phyloP scores from a whole-genome alignment of 2,888 invertebrate species.

The Apodemia duryi region DNA sequence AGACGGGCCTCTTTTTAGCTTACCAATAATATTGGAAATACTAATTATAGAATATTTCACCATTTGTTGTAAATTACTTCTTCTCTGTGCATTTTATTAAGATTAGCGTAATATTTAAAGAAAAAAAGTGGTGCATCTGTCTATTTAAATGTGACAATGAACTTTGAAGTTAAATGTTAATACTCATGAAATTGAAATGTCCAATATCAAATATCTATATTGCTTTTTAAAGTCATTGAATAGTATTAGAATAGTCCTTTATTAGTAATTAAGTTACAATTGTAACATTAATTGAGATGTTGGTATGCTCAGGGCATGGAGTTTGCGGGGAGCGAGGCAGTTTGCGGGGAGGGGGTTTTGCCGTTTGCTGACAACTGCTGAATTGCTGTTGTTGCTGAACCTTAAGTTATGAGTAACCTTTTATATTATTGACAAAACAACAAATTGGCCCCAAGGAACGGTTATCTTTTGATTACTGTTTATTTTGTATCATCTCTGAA shows the following conservation, averaged over 20 bases:
- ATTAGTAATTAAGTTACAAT: constrained; percentile 18
- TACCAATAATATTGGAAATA: no score
- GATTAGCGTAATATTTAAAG: neutral
- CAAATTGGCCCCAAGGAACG: constrained; percentile 12
- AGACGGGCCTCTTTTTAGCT: neutral
- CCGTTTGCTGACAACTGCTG: constrained; percentile 76
- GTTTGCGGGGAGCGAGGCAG: constrained; percentile 70
- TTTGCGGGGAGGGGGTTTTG: constrained; percentile 69
- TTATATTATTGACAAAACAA: constrained; percentile 57
- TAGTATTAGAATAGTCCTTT: constrained; percentile 4
- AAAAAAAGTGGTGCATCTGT: neutral
- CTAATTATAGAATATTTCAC: neutral
- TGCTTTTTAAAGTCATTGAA: neutral
- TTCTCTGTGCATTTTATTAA: neutral
- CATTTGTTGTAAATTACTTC: neutral
- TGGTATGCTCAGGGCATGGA: constrained; percentile 77
- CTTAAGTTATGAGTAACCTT: constrained; percentile 77
- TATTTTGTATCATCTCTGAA: neutral
- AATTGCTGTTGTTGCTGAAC: constrained; percentile 75
- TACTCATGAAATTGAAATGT: neutral
- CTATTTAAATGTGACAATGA: neutral
- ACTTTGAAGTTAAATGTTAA: no score
- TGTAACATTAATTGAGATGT: constrained; percentile 62
- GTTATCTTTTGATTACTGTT: constrained; percentile 11
- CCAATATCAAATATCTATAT: neutral